These are phyloP conservation scores for Falco berigora DNA, from an alignment of 2,797 vertebrate genomes.

Conservation along the genomic window DNA sequence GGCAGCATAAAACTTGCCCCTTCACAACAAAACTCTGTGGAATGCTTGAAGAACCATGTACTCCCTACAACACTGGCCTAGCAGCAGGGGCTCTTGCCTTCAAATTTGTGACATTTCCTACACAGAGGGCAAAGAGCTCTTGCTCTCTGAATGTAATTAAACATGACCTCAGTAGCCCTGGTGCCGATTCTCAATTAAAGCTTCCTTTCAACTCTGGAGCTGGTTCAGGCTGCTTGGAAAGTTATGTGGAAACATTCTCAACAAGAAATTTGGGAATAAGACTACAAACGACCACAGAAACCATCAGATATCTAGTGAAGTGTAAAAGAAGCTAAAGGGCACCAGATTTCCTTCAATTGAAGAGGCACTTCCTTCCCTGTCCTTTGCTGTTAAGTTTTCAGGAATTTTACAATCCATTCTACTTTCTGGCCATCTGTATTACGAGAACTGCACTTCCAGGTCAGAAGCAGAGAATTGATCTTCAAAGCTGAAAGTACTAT, in stretches of 20 bases:
- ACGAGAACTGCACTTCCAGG: background rate
- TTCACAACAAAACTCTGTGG: background rate
- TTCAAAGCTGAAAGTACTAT: background rate
- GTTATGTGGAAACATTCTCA: background rate
- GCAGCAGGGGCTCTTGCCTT: background rate
- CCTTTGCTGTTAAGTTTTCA: background rate
- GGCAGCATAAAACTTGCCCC: background rate
- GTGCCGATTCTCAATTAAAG: background rate
- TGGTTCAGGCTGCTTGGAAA: background rate
- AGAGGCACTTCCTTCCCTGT: background rate
- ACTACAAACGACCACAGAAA: background rate
- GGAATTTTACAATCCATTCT: background rate
- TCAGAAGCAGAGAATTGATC: background rate
- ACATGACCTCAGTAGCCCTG: background rate
- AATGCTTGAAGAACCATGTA: background rate
- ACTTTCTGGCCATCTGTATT: background rate
- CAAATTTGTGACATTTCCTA: background rate
- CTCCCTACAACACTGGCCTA: background rate
- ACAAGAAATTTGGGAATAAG: background rate
- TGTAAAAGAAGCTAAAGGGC: background rate
- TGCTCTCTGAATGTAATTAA: background rate
- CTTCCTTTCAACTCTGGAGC: background rate
- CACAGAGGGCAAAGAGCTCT: background rate
- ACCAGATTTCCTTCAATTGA: background rate
- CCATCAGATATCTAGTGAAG: background rate